Base-by-base conservation (phyloP, 2,888 invertebrate species). In the Rhagonycha lutea region DNA sequence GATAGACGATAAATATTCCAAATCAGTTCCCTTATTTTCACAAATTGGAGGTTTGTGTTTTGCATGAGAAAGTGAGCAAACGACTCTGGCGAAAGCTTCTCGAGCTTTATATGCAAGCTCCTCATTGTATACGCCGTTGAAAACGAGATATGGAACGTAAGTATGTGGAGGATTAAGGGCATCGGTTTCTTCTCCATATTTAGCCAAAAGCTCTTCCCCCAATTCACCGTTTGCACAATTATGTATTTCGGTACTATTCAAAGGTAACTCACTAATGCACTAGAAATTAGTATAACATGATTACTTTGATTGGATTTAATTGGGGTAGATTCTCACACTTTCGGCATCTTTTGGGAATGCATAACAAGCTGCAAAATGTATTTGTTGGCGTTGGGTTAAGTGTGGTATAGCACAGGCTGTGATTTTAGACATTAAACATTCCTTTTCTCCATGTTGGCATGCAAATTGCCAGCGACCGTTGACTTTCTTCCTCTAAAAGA, bases 391-490 rank as follows among this genome's bases (percentile, higher is more conserved):
- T 47, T 82, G 80, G 14, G 81, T 81, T 47, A 81, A 76, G 69
- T 88, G 86, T 73, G 85, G 61, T 72, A 90, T 83, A 2, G 85
- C 89, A 80, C 91, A 91, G 1, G 90, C 87, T 78, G 90, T 90
- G 7, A 88, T 87, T 80, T 86, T 88, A 81, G 91, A 91, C 11
- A 89, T 90, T 4, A 79, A 78, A 80, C 91, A 91, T 83, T 91
- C 91, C 0, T 80, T 69, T 1, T 83, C 74, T 0, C 90, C 90
- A 79, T 91, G 91, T 80, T 91, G 91, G 79, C 91, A 91, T 0
- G 76, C 67, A 81, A 89, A 89, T 3, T 78, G 74, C 83, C 85
- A 87, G 67, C 78, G 79, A 47, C 83, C 83, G 73, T 81, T 76
- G 9, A 68, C 77, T 76, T 79, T 61, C 12, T 65, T 77, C 62